Conservation (phyloP, 2,113 vertebrate species). For the Coreoperca whiteheadi region DNA sequence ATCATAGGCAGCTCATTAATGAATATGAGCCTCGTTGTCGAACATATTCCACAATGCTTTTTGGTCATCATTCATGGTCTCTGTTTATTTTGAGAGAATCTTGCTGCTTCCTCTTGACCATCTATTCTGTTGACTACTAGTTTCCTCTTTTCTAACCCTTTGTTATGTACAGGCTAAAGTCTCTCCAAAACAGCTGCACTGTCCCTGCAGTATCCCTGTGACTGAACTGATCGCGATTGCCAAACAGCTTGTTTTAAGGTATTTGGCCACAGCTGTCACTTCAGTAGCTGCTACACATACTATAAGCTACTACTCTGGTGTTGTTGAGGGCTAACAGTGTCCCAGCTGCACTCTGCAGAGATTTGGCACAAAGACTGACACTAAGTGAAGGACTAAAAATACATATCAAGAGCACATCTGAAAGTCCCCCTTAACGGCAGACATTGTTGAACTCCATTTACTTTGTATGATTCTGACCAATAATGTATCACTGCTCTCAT, state of each 20-base stretch:
- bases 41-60: background rate
- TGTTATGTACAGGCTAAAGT: background rate
- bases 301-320: background rate
- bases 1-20: background rate
- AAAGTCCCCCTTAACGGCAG: background rate
- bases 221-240: background rate
- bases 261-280: conserved; percentile 18
- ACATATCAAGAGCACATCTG: background rate
- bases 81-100: conserved; percentile 44
- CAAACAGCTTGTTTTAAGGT: conserved; percentile 15
- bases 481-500: background rate
- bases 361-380: conserved; percentile 20
- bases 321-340: conserved; percentile 19
- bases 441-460: background rate
- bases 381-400: conserved; percentile 4
- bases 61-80: background rate
- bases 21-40: conserved; percentile 19
- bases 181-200: conserved; percentile 3
- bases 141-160: conserved; percentile 52
- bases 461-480: background rate
- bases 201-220: background rate
- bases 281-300: conserved; percentile 17
- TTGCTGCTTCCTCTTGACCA: conserved; percentile 46
- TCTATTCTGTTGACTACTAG: conserved; percentile 13
- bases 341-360: conserved; percentile 24